Evolutionary conservation across 2,888 invertebrate species (phyloP), one percentile per base, ranked within the genome.

Genomic region (Caenorhabditis sinica): DNA sequence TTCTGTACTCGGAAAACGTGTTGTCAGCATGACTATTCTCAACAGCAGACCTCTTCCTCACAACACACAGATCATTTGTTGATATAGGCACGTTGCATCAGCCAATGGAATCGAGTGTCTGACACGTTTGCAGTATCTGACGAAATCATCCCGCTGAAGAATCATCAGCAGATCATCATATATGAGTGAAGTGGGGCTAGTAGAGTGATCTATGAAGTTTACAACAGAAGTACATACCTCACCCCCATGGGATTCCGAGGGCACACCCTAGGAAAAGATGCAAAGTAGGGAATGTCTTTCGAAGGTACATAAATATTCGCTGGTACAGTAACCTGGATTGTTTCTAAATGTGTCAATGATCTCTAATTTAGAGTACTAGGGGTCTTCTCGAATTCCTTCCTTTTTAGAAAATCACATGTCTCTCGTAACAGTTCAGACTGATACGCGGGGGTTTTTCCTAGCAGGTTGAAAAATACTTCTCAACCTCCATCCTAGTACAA

Each of bases 51-150:
- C 5, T 8, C 5, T 36, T 66, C 51, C n/a, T n/a, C 0, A 61
- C 65, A 72, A 72, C 72, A 66, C 72, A 80, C 66, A 80, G 80
- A 80, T 80, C 80, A 80, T 80, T 80, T 80, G 72, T 80, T 80
- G 80, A 80, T 80, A 80, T 45, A 63, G 40, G 53, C 79, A 72
- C 80, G 72, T 80, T 80, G 72, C 80, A 80, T 80, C 80, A 80
- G 80, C 72, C 80, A 60, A 36, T 65, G 68, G n/a, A 68, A 23
- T 60, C 49, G 36, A 53, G 51, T 72, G 80, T 80, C 80, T 80
- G 80, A 80, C 80, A 80, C 80, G 66, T 51, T 80, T 72, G 80
- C 80, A 72, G 80, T 80, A 80, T 72, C 72, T 80, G 80, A 80
- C 53, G 80, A 72, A 80, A 80, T 80, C 80, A 80, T 65, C 71